Conservation (phyloP, 2,888 invertebrate species). For the Labia minor region DNA sequence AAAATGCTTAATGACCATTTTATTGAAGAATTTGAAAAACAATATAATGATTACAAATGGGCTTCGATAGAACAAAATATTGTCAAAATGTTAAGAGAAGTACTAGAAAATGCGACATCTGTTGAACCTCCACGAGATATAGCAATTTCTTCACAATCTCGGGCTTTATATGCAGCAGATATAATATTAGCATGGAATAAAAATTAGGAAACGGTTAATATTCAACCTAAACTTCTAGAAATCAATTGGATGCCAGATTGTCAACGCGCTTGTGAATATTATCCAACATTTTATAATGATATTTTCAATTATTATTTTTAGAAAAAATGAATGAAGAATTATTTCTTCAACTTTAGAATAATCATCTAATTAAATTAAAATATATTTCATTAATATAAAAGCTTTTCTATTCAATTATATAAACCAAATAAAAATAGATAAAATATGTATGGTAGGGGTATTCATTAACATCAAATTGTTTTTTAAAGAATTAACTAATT, state of each 20-base stretch:
- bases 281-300: constrained; percentile 79
- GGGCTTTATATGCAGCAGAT: constrained; percentile 83
- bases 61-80: constrained; percentile 55
- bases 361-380: too few relatives aligned
- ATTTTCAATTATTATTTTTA: constrained; percentile 66
- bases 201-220: constrained; percentile 33
- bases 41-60: constrained; percentile 63
- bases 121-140: constrained; percentile 66
- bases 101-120: constrained; percentile 59
- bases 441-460: too few relatives aligned
- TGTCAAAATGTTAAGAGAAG: constrained; percentile 54
- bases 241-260: constrained; percentile 88
- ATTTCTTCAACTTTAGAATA: constrained; percentile 29
- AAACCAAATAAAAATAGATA: too few relatives aligned
- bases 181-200: constrained; percentile 69
- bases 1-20: constrained; percentile 74
- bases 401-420: too few relatives aligned
- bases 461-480: too few relatives aligned
- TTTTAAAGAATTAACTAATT: too few relatives aligned
- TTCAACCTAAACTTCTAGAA: constrained; percentile 73
- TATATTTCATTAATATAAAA: too few relatives aligned
- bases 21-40: constrained; percentile 56
- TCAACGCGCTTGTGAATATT: constrained; percentile 79
- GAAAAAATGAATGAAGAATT: constrained; percentile 42
- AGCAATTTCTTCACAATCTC: constrained; percentile 63